These are phyloP conservation scores for Lydus trimaculatus DNA, from an alignment of 2,888 invertebrate genomes.

Conservation along the genomic window DNA sequence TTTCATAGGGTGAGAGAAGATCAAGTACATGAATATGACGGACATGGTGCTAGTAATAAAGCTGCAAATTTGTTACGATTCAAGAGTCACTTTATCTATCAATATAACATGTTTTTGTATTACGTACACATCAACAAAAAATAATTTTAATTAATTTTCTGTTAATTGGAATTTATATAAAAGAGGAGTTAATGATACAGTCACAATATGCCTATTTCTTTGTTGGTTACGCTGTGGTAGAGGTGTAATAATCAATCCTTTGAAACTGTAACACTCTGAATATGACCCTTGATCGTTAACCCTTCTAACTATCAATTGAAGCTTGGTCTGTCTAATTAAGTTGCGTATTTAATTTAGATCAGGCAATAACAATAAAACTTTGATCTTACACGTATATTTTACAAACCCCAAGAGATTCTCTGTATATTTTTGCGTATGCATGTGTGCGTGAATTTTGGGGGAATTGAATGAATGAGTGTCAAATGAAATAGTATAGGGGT, in stretches of 20 bases:
- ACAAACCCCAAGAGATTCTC: background rate
- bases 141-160: too few relatives aligned
- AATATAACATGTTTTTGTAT: too few relatives aligned
- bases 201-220: background rate
- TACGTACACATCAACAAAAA: too few relatives aligned
- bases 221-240: background rate
- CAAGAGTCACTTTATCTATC: too few relatives aligned
- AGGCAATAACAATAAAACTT: slow-evolving; percentile 27
- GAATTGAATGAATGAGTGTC: background rate
- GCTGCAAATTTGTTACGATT: background rate
- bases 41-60: background rate
- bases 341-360: slow-evolving; percentile 24
- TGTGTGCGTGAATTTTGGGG: background rate
- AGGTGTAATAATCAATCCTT: background rate
- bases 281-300: background rate
- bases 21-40: background rate
- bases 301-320: background rate
- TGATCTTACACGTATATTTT: slow-evolving; percentile 10
- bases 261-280: background rate
- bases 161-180: background rate
- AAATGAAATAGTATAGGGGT: background rate
- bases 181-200: background rate
- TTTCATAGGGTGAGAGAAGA: background rate
- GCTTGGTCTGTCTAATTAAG: slow-evolving; percentile 17
- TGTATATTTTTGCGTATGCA: background rate